A percentile compares a stretch with the other conserved stretches of the same genome.
Evolutionary conservation across 2,797 vertebrate genomes (phyloP).

Genomic region (Oophaga sylvatica): DNA sequence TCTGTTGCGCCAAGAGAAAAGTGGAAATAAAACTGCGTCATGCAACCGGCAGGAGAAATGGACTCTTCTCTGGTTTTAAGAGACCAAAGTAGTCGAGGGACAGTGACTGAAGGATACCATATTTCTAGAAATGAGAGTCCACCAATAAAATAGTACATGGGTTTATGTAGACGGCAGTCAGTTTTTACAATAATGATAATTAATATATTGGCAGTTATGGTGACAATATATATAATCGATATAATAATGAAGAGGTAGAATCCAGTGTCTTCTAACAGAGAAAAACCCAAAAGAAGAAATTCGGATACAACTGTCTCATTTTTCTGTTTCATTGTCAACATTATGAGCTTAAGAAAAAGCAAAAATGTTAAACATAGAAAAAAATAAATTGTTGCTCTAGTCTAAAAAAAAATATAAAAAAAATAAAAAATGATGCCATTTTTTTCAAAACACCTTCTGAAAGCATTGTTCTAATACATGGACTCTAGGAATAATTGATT

Average conservation of each 20-base stretch:
- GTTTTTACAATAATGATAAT: conserved; percentile 25
- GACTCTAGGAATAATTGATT: no score
- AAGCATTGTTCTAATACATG: no score
- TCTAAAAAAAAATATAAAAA: no score
- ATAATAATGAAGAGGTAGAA: conserved; percentile 22
- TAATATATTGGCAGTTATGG: conserved; percentile 25
- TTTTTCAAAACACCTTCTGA: no score
- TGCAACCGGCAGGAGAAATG: conserved; percentile 22
- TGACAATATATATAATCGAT: conserved; percentile 23
- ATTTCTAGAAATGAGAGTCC: conserved; percentile 43
- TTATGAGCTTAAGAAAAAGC: not conserved
- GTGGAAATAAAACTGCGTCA: conserved; percentile 51
- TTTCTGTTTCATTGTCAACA: not conserved
- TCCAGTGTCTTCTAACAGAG: not conserved
- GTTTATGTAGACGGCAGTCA: conserved; percentile 12
- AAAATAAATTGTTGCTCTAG: no score
- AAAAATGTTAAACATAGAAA: not conserved
- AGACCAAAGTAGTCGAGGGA: conserved; percentile 29
- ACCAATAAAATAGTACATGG: conserved; percentile 47
- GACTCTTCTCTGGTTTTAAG: conserved; percentile 11
- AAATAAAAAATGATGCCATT: no score
- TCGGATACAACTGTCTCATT: not conserved
- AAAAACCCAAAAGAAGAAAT: conserved; percentile 46
- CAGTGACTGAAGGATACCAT: conserved; percentile 46
- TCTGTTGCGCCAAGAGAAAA: conserved; percentile 33